Evolutionary conservation across 2,888 invertebrate genomes (phyloP).

Genomic region (Trissoscelio sp.): DNA sequence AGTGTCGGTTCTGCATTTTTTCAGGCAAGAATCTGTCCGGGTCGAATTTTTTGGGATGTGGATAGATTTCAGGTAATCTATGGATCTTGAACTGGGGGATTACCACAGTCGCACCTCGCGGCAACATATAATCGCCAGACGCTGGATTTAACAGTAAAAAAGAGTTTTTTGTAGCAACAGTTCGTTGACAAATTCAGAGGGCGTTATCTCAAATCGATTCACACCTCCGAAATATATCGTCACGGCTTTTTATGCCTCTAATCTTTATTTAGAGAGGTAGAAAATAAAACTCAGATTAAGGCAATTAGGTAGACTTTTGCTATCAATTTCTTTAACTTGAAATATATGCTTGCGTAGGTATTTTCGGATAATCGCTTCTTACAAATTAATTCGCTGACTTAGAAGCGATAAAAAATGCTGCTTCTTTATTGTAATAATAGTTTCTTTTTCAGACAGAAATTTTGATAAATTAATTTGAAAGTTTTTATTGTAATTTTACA

Average conservation of each 20-base stretch:
- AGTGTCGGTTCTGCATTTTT: conserved; percentile 90
- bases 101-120: conserved; percentile 88
- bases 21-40: conserved; percentile 95
- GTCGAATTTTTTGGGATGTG: conserved; percentile 90
- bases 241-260: conserved; percentile 37
- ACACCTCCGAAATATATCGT: conserved; percentile 31
- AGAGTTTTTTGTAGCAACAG: conserved; percentile 31
- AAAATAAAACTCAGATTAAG: neutral
- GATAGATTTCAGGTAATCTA: conserved; percentile 88
- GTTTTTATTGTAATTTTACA: too few relatives aligned
- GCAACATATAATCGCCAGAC: conserved; percentile 87
- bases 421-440: too few relatives aligned
- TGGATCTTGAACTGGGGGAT: conserved; percentile 89
- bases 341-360: neutral
- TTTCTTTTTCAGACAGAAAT: too few relatives aligned
- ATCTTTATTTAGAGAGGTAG: conserved; percentile 27
- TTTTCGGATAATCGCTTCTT: too few relatives aligned
- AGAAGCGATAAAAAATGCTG: too few relatives aligned
- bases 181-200: conserved; percentile 48
- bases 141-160: conserved; percentile 82
- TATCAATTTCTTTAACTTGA: neutral
- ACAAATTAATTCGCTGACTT: too few relatives aligned
- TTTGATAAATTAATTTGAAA: too few relatives aligned
- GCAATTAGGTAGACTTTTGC: neutral
- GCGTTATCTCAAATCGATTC: conserved; percentile 23